A percentile compares a stretch with the other conserved stretches of the same genome.
phyloP scores from a whole-genome alignment of 2,113 vertebrate genomes.

The Aspidoscelis tigris region DNA sequence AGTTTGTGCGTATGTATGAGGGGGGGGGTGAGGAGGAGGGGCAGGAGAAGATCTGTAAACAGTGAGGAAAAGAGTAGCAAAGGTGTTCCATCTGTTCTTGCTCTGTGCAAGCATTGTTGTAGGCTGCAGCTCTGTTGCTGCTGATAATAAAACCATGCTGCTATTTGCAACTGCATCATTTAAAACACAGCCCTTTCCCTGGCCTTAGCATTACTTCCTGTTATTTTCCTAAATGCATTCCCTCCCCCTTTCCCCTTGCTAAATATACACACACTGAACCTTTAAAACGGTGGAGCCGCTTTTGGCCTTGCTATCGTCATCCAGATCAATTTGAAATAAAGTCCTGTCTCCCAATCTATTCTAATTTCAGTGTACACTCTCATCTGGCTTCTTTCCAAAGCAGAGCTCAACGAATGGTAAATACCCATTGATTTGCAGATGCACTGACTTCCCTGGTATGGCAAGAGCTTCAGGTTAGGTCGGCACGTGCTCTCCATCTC shows the following conservation, averaged over 20 bases:
- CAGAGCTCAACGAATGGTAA: constrained; percentile 70
- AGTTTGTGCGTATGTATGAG: too few species aligned
- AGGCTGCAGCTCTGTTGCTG: constrained; percentile 36
- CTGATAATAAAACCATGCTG: constrained; percentile 36
- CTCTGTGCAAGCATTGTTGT: background rate
- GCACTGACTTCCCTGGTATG: constrained; percentile 59
- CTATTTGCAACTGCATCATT: constrained; percentile 43
- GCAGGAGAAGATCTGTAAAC: constrained; percentile 40
- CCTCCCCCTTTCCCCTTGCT: constrained; percentile 41
- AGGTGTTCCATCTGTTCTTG: constrained; percentile 43
- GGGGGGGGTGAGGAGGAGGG: background rate
- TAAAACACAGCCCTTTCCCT: constrained; percentile 19
- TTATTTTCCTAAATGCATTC: constrained; percentile 60
- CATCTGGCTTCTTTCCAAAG: constrained; percentile 64
- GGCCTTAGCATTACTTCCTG: constrained; percentile 53
- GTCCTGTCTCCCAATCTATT: constrained; percentile 67
- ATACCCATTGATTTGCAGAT: constrained; percentile 62
- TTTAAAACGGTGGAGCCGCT: constrained; percentile 61
- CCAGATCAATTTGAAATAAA: constrained; percentile 67
- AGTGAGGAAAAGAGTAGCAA: constrained; percentile 48
- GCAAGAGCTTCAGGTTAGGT: constrained; percentile 40
- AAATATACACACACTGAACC: constrained; percentile 56
- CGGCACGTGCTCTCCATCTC: constrained; percentile 33
- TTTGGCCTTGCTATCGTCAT: constrained; percentile 65
- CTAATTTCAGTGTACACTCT: constrained; percentile 71